A percentile compares a stretch with the other conserved stretches of the same genome.
phyloP scores from a whole-genome alignment of 2,888 invertebrate genomes.

The Drosophila demipolita region DNA sequence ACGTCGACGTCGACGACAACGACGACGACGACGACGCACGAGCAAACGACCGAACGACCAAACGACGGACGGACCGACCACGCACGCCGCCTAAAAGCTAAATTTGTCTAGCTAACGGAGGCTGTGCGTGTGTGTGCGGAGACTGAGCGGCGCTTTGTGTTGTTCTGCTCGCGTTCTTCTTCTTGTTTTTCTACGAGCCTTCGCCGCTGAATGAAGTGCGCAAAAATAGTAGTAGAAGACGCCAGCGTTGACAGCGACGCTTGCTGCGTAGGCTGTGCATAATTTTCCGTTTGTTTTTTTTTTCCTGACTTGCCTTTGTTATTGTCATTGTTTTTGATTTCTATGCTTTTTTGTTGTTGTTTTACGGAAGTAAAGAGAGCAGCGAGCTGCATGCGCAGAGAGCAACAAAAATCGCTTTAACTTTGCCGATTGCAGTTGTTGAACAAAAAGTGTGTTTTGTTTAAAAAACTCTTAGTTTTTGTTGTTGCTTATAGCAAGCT shows the following conservation, averaged over 20 bases:
- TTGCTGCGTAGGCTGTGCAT: constrained; percentile 41
- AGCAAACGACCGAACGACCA: constrained; percentile 23
- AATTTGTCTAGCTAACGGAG: constrained; percentile 58
- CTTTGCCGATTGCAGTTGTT: constrained; percentile 24
- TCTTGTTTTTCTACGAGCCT: constrained; percentile 21
- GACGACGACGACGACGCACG: constrained; percentile 16
- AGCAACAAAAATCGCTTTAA: constrained; percentile 7
- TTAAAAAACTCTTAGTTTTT: constrained; percentile 7
- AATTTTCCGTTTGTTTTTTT: constrained; percentile 5
- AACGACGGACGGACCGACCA: constrained; percentile 31
- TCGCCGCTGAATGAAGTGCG: constrained; percentile 61
- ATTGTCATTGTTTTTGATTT: constrained; percentile 8
- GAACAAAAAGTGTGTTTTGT: not conserved
- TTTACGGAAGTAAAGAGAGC: not conserved
- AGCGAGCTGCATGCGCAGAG: constrained; percentile 41
- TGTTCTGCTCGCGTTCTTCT: constrained; percentile 20
- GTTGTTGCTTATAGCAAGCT: constrained; percentile 25
- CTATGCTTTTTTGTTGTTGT: constrained; percentile 6
- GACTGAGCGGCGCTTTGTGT: constrained; percentile 57
- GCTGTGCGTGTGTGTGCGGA: constrained; percentile 52
- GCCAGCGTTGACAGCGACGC: constrained; percentile 14
- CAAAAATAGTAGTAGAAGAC: constrained; percentile 57
- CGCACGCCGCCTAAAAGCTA: constrained; percentile 50
- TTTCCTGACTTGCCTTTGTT: constrained; percentile 2
- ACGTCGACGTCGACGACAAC: constrained; percentile 15